Evolutionary conservation across 2,888 invertebrate genomes (phyloP).

Genomic region (Apotomis turbidana): DNA sequence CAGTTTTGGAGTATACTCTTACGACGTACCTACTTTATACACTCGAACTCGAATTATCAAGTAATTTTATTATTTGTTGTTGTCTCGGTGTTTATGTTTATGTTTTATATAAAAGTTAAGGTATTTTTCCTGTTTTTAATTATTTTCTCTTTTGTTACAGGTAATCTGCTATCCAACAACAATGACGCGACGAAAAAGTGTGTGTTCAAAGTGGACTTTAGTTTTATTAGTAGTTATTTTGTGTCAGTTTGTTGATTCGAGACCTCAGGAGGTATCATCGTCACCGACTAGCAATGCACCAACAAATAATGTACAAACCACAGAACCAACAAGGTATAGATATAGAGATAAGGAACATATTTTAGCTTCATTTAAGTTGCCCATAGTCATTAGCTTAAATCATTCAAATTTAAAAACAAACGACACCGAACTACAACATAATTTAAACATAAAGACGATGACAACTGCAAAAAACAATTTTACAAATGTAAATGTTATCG

Average conservation of each 20-base stretch:
- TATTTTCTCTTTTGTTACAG: constrained; percentile 66
- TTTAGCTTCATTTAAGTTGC: constrained; percentile 36
- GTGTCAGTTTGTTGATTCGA: constrained; percentile 65
- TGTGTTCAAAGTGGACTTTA: constrained; percentile 75
- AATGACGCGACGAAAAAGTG: constrained; percentile 77
- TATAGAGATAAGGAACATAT: constrained; percentile 49
- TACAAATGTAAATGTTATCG: neutral
- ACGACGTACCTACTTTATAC: too few relatives aligned
- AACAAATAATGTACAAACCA: constrained; percentile 54
- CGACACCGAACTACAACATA: neutral
- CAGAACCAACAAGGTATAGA: constrained; percentile 76
- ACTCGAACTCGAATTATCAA: too few relatives aligned
- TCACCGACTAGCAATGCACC: constrained; percentile 47
- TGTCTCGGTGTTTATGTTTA: neutral
- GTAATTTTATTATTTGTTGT: too few relatives aligned
- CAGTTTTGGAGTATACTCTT: too few relatives aligned
- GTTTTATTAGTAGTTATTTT: constrained; percentile 70
- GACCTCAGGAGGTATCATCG: constrained; percentile 66
- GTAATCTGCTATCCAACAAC: constrained; percentile 60
- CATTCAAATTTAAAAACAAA: constrained; percentile 23
- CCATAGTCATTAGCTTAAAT: constrained; percentile 32
- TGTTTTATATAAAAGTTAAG: constrained; percentile 29
- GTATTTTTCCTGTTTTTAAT: neutral
- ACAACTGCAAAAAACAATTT: neutral
- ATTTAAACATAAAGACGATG: neutral